Conservation (phyloP, 2,113 vertebrate species). For the Syngnathus floridae region DNA sequence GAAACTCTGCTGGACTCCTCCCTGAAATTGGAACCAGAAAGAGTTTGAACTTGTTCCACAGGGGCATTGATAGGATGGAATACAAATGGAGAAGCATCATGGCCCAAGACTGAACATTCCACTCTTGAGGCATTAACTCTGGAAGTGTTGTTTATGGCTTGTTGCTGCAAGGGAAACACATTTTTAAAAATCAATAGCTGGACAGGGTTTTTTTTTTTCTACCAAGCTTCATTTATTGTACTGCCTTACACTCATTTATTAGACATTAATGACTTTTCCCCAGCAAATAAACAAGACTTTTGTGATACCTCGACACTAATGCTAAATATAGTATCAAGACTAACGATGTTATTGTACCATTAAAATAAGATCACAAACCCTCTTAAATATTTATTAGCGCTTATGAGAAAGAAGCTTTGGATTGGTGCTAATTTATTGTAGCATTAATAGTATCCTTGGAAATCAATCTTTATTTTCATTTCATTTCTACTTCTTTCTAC, state of each 20-base stretch:
- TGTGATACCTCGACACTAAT: background rate
- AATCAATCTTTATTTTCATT: too few relatives aligned
- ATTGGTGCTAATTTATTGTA: background rate
- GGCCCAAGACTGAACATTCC: constrained; percentile 4
- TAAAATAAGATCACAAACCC: background rate
- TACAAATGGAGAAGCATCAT: constrained; percentile 8
- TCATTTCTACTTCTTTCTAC: too few relatives aligned
- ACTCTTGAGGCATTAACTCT: constrained; percentile 28
- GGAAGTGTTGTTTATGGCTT: constrained; percentile 11
- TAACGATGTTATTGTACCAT: too few relatives aligned
- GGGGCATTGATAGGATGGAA: constrained; percentile 10
- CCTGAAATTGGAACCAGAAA: constrained; percentile 13
- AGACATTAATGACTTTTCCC: background rate
- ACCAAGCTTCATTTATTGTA: background rate
- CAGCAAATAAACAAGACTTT: background rate
- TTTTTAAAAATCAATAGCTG: constrained; percentile 26
- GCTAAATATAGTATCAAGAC: background rate
- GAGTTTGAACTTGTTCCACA: constrained; percentile 21
- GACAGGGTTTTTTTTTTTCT: background rate
- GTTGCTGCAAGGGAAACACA: constrained; percentile 13
- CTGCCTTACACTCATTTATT: background rate
- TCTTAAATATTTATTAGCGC: background rate
- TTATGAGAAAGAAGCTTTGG: background rate
- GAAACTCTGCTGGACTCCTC: constrained; percentile 13
- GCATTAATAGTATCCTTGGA: background rate